A percentile compares a stretch with the other conserved stretches of the same genome.
Conservation (phyloP, 2,888 invertebrate genomes). For the Tribolium freemani region DNA sequence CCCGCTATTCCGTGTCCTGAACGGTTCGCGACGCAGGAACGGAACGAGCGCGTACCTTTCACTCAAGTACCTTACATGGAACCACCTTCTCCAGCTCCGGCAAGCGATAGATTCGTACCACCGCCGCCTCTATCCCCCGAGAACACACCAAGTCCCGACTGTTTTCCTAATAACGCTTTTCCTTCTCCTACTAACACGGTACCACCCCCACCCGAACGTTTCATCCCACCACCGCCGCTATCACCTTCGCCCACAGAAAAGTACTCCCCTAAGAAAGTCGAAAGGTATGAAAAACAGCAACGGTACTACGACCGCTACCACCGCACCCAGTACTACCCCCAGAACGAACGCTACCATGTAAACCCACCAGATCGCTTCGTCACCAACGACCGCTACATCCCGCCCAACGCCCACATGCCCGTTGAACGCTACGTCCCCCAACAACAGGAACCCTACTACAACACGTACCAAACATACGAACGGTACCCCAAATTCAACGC, state of each 20-base stretch:
- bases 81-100: slow-evolving; percentile 73
- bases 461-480: slow-evolving; percentile 61
- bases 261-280: slow-evolving; percentile 61
- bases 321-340: slow-evolving; percentile 48
- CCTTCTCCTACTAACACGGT: slow-evolving; percentile 68
- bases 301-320: slow-evolving; percentile 53
- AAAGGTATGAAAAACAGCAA: slow-evolving; percentile 56
- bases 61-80: slow-evolving; percentile 68
- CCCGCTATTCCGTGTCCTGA: slow-evolving; percentile 55
- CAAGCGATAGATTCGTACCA: slow-evolving; percentile 73
- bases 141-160: slow-evolving; percentile 70
- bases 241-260: slow-evolving; percentile 65
- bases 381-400: slow-evolving; percentile 72
- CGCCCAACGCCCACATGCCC: slow-evolving; percentile 79
- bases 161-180: slow-evolving; percentile 71
- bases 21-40: slow-evolving; percentile 60
- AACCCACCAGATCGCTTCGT: slow-evolving; percentile 52
- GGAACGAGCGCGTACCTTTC: slow-evolving; percentile 51
- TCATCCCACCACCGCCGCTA: slow-evolving; percentile 68
- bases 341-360: slow-evolving; percentile 53
- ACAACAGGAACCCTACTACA: slow-evolving; percentile 73
- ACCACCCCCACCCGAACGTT: slow-evolving; percentile 72
- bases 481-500: slow-evolving; percentile 62
- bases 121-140: slow-evolving; percentile 75
- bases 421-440: slow-evolving; percentile 81